Percentiles rank a stretch among this genome's conserved stretches.
These are phyloP conservation scores for Serrognathus titanus DNA, from an alignment of 2,888 invertebrate species.

Conservation along the genomic window DNA sequence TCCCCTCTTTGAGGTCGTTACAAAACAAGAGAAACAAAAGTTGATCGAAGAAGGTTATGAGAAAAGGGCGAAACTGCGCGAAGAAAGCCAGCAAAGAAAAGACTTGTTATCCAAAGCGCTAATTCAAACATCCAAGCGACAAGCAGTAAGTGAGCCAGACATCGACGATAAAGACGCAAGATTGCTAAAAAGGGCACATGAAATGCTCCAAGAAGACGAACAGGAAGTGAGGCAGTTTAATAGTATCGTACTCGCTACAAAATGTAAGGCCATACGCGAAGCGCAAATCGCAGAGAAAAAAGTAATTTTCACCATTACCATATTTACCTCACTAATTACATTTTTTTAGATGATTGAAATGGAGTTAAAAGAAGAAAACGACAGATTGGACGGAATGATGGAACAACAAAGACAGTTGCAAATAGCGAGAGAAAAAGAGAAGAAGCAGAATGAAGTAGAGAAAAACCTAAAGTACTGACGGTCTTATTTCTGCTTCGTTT, in stretches of 20 bases:
- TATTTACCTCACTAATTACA: conserved; percentile 12
- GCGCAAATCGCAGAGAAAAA: conserved; percentile 71
- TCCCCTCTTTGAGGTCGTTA: conserved; percentile 39
- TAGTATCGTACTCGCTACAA: conserved; percentile 75
- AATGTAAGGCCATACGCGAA: conserved; percentile 80
- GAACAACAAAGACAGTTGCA: conserved; percentile 62
- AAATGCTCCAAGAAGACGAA: conserved; percentile 56
- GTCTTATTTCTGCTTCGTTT: background rate
- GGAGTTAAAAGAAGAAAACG: conserved; percentile 56
- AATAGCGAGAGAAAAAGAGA: conserved; percentile 54
- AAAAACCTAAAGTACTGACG: conserved; percentile 22
- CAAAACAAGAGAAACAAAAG: conserved; percentile 49
- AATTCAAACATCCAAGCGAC: conserved; percentile 23
- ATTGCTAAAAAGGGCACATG: conserved; percentile 52
- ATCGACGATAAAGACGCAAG: conserved; percentile 51
- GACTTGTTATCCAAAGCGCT: conserved; percentile 29
- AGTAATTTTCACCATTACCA: conserved; percentile 22
- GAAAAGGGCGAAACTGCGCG: conserved; percentile 50
- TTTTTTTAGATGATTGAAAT: conserved; percentile 51
- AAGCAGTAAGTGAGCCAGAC: conserved; percentile 48
- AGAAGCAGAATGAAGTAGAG: conserved; percentile 39
- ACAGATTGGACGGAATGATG: conserved; percentile 65
- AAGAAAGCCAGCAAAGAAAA: conserved; percentile 59
- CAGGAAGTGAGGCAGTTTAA: conserved; percentile 72
- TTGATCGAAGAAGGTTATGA: conserved; percentile 48